These are phyloP conservation scores for Montipora efflorescens DNA, from an alignment of 64 coral and sea anemone genomes.

Conservation along the genomic window DNA sequence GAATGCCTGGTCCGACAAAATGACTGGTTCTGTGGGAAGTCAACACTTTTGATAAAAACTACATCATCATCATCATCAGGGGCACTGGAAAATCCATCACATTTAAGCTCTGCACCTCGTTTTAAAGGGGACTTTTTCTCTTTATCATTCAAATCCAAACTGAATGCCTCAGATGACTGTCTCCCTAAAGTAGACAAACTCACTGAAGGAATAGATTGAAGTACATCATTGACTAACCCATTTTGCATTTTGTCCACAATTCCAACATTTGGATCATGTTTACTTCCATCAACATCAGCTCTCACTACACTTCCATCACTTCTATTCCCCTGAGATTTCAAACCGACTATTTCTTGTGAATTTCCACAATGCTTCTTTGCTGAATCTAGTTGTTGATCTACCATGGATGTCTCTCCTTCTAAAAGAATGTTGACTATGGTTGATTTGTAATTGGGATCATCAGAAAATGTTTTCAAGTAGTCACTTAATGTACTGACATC, in stretches of 20 bases:
- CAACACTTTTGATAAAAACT: constrained; percentile 23
- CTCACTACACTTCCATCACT: neutral
- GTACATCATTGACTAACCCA: neutral
- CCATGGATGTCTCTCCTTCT: neutral
- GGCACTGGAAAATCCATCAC: neutral
- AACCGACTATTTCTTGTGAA: neutral
- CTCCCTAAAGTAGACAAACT: neutral
- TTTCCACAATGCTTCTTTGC: neutral
- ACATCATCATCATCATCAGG: neutral
- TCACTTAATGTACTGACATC: neutral
- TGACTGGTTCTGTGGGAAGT: neutral
- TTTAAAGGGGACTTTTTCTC: neutral
- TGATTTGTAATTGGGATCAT: neutral
- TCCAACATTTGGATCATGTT: neutral
- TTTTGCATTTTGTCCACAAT: neutral
- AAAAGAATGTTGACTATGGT: constrained; percentile 13
- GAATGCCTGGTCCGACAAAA: neutral
- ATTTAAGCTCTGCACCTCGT: neutral
- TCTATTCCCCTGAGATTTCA: neutral
- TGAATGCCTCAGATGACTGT: neutral
- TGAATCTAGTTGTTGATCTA: neutral
- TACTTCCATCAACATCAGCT: neutral
- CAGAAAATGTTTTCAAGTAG: neutral
- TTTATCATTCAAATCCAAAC: neutral
- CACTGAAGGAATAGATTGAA: neutral